Evolutionary conservation across 1,140 invertebrate species (phyloP).

Genomic region (Brachionus manjavacas): DNA sequence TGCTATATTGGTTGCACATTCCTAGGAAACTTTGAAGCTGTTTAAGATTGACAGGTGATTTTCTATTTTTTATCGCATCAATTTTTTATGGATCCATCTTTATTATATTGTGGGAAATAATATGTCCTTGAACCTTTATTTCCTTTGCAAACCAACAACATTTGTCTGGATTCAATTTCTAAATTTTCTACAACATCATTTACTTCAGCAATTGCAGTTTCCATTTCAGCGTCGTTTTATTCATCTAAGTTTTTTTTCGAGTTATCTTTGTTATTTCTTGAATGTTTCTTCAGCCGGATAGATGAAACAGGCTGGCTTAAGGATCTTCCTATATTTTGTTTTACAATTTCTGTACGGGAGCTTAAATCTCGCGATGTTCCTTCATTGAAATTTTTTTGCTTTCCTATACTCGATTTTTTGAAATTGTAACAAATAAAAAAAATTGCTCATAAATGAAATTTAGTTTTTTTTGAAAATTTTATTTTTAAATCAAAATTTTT

Average conservation of each 20-base stretch:
- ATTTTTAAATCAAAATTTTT: not conserved
- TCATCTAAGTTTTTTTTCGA: not conserved
- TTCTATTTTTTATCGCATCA: no score
- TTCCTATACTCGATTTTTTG: not conserved
- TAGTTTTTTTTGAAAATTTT: not conserved
- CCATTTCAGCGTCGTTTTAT: not conserved
- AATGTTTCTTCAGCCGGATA: not conserved
- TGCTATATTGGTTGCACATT: no score
- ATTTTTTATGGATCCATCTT: no score
- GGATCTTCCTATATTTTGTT: not conserved
- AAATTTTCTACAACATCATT: not conserved
- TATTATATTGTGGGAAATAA: no score
- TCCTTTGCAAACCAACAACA: no score
- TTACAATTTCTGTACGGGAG: not conserved
- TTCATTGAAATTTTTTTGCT: not conserved
- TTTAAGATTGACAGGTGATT: no score
- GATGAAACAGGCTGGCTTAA: not conserved
- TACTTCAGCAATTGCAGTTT: not conserved
- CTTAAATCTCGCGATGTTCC: not conserved
- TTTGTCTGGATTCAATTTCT: no score
- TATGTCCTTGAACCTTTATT: no score
- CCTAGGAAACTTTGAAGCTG: no score
- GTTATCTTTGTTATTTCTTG: not conserved
- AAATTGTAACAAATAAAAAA: not conserved
- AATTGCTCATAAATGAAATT: not conserved